Percentiles rank a stretch among this genome's conserved stretches.
These are phyloP conservation scores for Polymixis flavicincta DNA, from an alignment of 2,888 invertebrate species.

Conservation along the genomic window DNA sequence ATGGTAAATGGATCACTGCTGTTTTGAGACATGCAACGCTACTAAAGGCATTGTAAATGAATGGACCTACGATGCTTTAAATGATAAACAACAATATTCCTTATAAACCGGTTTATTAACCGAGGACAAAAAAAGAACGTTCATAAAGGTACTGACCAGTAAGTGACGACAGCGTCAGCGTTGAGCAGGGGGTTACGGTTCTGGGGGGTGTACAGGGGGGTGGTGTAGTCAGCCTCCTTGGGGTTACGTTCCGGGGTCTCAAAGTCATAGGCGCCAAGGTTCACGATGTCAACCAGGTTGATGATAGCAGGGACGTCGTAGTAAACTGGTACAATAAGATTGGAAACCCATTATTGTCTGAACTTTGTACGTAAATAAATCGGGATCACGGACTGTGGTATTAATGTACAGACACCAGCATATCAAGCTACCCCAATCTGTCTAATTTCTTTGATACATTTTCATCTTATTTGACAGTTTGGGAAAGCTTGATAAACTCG, in stretches of 20 bases:
- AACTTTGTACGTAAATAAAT: too few species aligned
- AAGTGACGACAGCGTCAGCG: conserved; percentile 92
- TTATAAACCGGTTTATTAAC: neutral
- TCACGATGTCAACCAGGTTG: conserved; percentile 94
- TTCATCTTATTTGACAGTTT: too few species aligned
- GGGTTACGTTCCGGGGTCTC: conserved; percentile 94
- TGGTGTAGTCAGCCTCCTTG: conserved; percentile 94
- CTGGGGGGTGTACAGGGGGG: conserved; percentile 93
- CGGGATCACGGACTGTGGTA: too few species aligned
- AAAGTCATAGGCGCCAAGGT: conserved; percentile 95
- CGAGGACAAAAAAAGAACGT: neutral
- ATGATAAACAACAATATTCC: too few species aligned
- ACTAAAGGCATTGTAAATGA: neutral
- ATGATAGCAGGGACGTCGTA: conserved; percentile 94
- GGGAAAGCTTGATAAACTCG: too few species aligned
- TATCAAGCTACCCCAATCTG: too few species aligned
- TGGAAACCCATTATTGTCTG: neutral
- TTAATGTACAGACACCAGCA: too few species aligned
- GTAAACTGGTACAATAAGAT: conserved; percentile 91
- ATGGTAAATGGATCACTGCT: too few species aligned
- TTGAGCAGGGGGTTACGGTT: conserved; percentile 93
- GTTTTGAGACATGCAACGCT: neutral
- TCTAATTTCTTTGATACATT: too few species aligned
- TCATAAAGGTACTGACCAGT: conserved; percentile 86
- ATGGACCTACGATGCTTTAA: too few species aligned